phyloP scores from a whole-genome alignment of 2,797 vertebrate genomes.

The Labeo calbasu region DNA sequence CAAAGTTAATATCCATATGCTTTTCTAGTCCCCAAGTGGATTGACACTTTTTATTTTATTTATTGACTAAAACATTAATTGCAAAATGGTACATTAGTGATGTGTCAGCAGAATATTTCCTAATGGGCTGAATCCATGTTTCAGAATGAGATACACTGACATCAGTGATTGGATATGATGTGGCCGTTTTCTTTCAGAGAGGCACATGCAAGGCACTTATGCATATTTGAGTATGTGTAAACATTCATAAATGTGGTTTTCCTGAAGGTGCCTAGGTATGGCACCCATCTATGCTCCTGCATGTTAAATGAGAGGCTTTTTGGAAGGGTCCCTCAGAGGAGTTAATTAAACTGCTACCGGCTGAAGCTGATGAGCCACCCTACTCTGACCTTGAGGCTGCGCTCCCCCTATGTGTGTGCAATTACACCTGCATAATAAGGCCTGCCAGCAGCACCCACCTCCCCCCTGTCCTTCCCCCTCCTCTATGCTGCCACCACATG shows the following conservation, averaged over 20 bases:
- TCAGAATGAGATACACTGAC: slow-evolving; percentile 52
- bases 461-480: slow-evolving; percentile 34
- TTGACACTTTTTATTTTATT: slow-evolving; percentile 59
- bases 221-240: slow-evolving; percentile 42
- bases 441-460: slow-evolving; percentile 61
- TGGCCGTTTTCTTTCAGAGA: slow-evolving; percentile 41
- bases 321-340: slow-evolving; percentile 80
- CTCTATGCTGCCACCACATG: slow-evolving; percentile 29
- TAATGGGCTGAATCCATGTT: slow-evolving; percentile 54
- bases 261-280: slow-evolving; percentile 45
- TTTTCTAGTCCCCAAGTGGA: slow-evolving; percentile 46
- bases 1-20: slow-evolving; percentile 51
- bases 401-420: slow-evolving; percentile 75
- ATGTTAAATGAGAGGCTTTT: slow-evolving; percentile 83
- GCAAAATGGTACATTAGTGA: slow-evolving; percentile 55
- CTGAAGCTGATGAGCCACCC: slow-evolving; percentile 82
- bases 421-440: slow-evolving; percentile 84
- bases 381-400: slow-evolving; percentile 80
- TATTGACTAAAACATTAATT: slow-evolving; percentile 56
- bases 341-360: slow-evolving; percentile 87
- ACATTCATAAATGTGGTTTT: slow-evolving; percentile 69
- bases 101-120: slow-evolving; percentile 60
- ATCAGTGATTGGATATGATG: slow-evolving; percentile 54
- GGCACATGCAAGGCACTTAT: slow-evolving; percentile 20
- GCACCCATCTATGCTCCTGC: slow-evolving; percentile 69